Conservation (phyloP, 2,113 vertebrate species). For the Phalacrocorax pelagicus region DNA sequence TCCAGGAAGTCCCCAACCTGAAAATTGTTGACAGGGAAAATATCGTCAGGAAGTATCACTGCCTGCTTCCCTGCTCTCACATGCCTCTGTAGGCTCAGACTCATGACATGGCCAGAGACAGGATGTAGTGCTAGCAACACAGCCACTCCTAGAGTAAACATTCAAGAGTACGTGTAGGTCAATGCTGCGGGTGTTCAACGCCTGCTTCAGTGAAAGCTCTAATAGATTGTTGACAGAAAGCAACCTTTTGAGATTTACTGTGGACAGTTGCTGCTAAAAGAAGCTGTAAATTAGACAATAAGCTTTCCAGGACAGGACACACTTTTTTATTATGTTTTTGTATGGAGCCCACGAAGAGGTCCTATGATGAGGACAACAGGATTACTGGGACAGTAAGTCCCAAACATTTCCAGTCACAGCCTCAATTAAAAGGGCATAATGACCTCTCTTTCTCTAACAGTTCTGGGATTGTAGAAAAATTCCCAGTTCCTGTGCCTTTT, state of each 20-base stretch:
- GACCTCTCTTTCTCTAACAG: neutral
- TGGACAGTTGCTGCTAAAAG: neutral
- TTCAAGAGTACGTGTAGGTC: neutral
- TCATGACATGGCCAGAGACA: neutral
- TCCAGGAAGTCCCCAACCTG: neutral
- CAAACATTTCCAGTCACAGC: neutral
- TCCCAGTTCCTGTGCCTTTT: neutral
- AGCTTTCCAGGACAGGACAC: neutral
- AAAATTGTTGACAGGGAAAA: neutral
- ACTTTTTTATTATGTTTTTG: neutral
- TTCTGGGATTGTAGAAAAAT: neutral
- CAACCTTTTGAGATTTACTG: constrained; percentile 8
- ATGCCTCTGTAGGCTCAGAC: neutral
- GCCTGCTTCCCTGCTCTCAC: neutral
- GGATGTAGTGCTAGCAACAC: neutral
- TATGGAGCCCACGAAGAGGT: neutral
- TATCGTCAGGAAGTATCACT: neutral
- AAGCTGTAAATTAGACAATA: constrained; percentile 4
- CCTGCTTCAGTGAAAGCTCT: neutral
- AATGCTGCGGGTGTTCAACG: neutral
- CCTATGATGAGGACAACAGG: constrained; percentile 12
- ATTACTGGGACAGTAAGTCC: constrained; percentile 27
- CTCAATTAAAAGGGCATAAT: neutral
- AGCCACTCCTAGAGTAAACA: neutral
- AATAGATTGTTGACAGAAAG: neutral